A percentile compares a stretch with the other conserved stretches of the same genome.
phyloP scores from a whole-genome alignment of 2,888 invertebrate genomes.

The Euplexia lucipara region DNA sequence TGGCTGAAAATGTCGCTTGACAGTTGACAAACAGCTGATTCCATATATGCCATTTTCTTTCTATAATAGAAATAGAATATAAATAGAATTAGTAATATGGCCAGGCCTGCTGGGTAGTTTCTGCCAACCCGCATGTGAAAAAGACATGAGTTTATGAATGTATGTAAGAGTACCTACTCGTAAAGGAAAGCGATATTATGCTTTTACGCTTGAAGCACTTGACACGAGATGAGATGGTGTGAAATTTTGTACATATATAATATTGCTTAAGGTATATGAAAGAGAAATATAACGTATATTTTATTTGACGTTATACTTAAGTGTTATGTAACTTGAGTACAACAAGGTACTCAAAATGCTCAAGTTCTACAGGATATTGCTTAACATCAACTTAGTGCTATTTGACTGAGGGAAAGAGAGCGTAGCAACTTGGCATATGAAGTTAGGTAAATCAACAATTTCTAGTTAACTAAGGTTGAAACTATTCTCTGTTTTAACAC shows the following conservation, averaged over 20 bases:
- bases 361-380: background rate
- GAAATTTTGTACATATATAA: slow-evolving; percentile 17
- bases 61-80: too few relatives aligned
- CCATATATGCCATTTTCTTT: too few relatives aligned
- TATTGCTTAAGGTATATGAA: slow-evolving; percentile 1
- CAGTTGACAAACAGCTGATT: too few relatives aligned
- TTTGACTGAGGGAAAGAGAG: background rate
- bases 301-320: slow-evolving; percentile 16
- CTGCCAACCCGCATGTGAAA: too few relatives aligned
- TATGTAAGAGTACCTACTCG: background rate
- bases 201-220: slow-evolving; percentile 10
- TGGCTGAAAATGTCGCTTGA: too few relatives aligned
- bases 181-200: slow-evolving; percentile 25
- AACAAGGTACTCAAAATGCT: background rate
- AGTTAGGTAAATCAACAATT: too few relatives aligned
- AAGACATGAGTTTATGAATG: too few relatives aligned
- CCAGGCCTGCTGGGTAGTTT: too few relatives aligned
- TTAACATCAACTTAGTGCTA: background rate
- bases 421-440: too few relatives aligned
- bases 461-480: too few relatives aligned
- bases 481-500: too few relatives aligned
- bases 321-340: slow-evolving; percentile 16
- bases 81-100: too few relatives aligned
- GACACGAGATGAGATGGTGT: background rate
- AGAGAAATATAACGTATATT: slow-evolving; percentile 10